These are phyloP conservation scores for Hucho hucho DNA, from an alignment of 2,113 vertebrate genomes.

Conservation along the genomic window DNA sequence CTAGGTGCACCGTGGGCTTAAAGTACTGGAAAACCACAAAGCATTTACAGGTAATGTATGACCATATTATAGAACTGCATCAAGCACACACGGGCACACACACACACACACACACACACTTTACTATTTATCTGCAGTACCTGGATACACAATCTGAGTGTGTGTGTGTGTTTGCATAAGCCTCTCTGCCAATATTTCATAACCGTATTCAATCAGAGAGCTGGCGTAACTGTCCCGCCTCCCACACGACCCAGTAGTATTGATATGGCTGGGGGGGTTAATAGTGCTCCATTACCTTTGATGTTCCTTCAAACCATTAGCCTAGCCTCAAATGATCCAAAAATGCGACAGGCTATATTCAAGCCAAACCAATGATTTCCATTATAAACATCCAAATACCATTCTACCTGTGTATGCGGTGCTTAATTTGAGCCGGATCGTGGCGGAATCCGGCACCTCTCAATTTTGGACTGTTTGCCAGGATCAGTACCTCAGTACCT, in stretches of 20 bases:
- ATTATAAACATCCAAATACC: background rate
- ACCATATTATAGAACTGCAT: too few relatives aligned
- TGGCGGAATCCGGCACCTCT: too few relatives aligned
- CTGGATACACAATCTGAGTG: background rate
- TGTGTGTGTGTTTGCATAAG: conserved; percentile 53
- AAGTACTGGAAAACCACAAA: too few relatives aligned
- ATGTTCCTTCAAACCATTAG: background rate
- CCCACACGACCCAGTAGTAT: conserved; percentile 52
- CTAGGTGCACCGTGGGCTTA: too few relatives aligned
- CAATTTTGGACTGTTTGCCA: too few relatives aligned
- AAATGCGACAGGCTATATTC: background rate
- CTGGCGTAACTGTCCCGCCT: conserved; percentile 23
- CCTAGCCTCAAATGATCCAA: background rate
- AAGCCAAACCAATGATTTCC: background rate
- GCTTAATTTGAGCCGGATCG: too few relatives aligned
- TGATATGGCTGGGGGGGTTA: conserved; percentile 38
- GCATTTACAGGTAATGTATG: too few relatives aligned
- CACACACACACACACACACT: too few relatives aligned
- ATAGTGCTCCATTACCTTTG: background rate
- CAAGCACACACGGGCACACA: too few relatives aligned
- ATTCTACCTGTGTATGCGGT: too few relatives aligned
- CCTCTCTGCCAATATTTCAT: conserved; percentile 55
- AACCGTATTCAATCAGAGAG: conserved; percentile 42
- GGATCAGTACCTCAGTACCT: too few relatives aligned
- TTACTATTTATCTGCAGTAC: too few relatives aligned